Evolutionary conservation across 2,888 invertebrate genomes (phyloP).

Genomic region (Diloba caeruleocephala): DNA sequence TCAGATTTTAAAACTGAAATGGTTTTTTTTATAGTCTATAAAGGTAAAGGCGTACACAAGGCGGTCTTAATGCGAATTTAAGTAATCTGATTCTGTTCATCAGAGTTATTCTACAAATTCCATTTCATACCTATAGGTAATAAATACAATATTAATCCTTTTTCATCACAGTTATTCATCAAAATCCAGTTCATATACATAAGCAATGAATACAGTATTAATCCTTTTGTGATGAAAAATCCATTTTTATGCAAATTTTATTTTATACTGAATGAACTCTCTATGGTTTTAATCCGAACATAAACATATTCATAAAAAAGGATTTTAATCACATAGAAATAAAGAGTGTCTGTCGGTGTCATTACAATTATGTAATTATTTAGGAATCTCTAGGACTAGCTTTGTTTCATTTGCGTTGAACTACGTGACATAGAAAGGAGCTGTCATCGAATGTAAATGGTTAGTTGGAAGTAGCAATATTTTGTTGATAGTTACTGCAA

Average conservation of each 20-base stretch:
- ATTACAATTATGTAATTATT: background rate
- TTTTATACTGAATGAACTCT: constrained; percentile 13
- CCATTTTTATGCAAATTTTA: background rate
- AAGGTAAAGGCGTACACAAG: too few relatives aligned
- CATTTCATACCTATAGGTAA: too few relatives aligned
- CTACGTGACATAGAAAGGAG: constrained; percentile 31
- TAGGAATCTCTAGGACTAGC: constrained; percentile 23
- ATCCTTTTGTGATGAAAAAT: too few relatives aligned
- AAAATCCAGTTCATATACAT: too few relatives aligned
- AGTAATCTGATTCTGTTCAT: too few relatives aligned
- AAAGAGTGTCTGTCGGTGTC: background rate
- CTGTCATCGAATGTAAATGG: constrained; percentile 42
- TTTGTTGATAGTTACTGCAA: constrained; percentile 39
- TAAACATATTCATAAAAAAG: constrained; percentile 14
- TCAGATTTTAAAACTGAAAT: too few relatives aligned
- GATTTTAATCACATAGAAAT: constrained; percentile 14
- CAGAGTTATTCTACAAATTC: too few relatives aligned
- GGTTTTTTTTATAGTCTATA: too few relatives aligned
- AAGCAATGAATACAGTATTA: too few relatives aligned
- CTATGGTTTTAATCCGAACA: constrained; percentile 12
- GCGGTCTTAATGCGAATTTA: too few relatives aligned
- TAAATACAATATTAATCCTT: too few relatives aligned
- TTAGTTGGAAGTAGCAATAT: constrained; percentile 26
- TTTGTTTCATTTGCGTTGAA: constrained; percentile 25
- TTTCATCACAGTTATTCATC: too few relatives aligned